A percentile compares a stretch with the other conserved stretches of the same genome.
phyloP scores from a whole-genome alignment of 1,140 invertebrate species.

The Nymphalis io region DNA sequence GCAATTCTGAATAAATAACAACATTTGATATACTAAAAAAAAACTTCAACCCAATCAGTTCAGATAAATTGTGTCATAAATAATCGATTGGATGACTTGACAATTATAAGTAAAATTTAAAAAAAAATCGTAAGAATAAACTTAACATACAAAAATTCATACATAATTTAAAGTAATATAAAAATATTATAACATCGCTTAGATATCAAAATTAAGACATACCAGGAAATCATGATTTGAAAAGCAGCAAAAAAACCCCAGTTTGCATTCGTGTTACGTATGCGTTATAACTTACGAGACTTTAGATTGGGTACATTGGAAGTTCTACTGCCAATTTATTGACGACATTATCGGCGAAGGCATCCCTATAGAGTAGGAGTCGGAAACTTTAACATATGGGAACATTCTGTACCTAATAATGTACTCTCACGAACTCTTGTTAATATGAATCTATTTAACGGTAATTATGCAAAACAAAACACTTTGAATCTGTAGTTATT shows the following conservation, averaged over 20 bases:
- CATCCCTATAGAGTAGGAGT: slow-evolving; percentile 49
- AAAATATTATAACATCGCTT: too few relatives aligned
- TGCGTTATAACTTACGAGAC: slow-evolving; percentile 45
- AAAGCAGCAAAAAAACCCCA: background rate
- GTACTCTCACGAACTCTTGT: slow-evolving; percentile 30
- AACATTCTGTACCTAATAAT: slow-evolving; percentile 45
- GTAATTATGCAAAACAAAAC: slow-evolving; percentile 7
- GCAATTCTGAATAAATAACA: too few relatives aligned
- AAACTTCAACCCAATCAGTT: too few relatives aligned
- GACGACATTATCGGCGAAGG: slow-evolving; percentile 54
- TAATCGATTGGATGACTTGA: too few relatives aligned
- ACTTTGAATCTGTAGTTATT: background rate
- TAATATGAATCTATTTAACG: slow-evolving; percentile 13
- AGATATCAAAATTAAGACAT: background rate
- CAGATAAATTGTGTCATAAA: too few relatives aligned
- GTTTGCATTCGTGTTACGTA: slow-evolving; percentile 9
- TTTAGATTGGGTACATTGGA: slow-evolving; percentile 56
- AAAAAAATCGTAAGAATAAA: too few relatives aligned
- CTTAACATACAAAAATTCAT: too few relatives aligned
- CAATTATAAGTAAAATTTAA: too few relatives aligned
- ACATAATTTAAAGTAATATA: too few relatives aligned
- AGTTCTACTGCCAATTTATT: slow-evolving; percentile 61
- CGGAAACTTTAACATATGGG: slow-evolving; percentile 46
- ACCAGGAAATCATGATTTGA: background rate
- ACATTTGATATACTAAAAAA: too few relatives aligned